phyloP scores from a whole-genome alignment of 2,888 invertebrate genomes.

The Microchrysa polita region DNA sequence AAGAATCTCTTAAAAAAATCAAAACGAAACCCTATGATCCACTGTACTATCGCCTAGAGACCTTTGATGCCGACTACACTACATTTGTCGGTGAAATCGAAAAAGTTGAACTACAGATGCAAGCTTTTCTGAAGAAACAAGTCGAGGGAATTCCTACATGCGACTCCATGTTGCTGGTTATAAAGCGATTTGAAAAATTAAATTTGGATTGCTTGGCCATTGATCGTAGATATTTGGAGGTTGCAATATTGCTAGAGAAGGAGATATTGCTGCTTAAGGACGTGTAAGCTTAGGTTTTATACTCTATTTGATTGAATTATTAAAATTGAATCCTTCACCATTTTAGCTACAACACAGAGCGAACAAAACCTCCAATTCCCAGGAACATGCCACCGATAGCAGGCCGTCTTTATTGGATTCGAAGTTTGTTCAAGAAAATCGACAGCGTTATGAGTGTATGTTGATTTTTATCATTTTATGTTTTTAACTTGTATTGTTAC shows the following conservation, averaged over 20 bases:
- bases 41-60: constrained; percentile 78
- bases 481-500: background rate
- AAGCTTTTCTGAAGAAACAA: constrained; percentile 74
- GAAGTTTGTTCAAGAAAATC: constrained; percentile 78
- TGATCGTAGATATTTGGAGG: constrained; percentile 78
- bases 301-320: background rate
- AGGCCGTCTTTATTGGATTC: constrained; percentile 85
- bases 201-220: constrained; percentile 77
- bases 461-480: background rate
- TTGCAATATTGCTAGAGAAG: constrained; percentile 72
- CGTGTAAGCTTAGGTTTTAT: constrained; percentile 65
- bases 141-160: constrained; percentile 64
- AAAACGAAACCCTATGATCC: constrained; percentile 80
- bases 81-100: constrained; percentile 75
- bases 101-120: constrained; percentile 76
- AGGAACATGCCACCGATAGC: constrained; percentile 82
- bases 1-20: constrained; percentile 72
- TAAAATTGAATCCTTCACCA: too few species aligned
- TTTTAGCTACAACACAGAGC: constrained; percentile 77
- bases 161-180: constrained; percentile 66
- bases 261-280: constrained; percentile 78
- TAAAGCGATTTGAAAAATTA: constrained; percentile 75
- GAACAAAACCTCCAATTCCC: constrained; percentile 77
- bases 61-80: constrained; percentile 81
- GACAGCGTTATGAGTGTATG: constrained; percentile 77